Conservation (phyloP, 2,888 invertebrate species). For the Tenthredo livida region DNA sequence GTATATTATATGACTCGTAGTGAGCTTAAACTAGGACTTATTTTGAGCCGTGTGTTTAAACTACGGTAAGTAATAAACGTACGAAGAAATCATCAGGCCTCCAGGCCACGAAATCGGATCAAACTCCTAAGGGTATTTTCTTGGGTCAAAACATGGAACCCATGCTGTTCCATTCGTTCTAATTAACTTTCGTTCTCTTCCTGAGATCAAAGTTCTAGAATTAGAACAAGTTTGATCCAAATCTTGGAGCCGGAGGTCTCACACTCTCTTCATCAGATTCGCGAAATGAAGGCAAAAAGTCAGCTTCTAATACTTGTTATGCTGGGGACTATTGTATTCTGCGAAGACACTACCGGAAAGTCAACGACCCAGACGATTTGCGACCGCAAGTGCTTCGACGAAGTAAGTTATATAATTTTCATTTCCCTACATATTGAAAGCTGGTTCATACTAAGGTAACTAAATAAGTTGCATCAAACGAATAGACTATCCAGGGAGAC, state of each 20-base stretch:
- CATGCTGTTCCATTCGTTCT: too few species aligned
- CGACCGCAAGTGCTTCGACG: neutral
- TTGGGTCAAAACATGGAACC: too few species aligned
- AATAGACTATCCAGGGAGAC: neutral
- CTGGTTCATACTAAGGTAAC: too few species aligned
- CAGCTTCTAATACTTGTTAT: neutral
- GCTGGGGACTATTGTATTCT: neutral
- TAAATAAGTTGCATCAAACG: neutral
- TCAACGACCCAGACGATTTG: neutral
- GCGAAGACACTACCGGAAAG: neutral
- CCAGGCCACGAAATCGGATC: too few species aligned
- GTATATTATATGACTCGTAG: neutral
- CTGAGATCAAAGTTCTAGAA: too few species aligned
- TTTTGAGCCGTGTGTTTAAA: neutral
- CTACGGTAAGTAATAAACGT: too few species aligned
- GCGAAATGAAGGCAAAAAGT: neutral
- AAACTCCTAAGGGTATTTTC: too few species aligned
- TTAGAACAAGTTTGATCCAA: too few species aligned
- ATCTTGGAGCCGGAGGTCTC: too few species aligned
- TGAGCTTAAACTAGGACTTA: neutral
- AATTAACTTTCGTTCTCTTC: too few species aligned
- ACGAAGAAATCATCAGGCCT: too few species aligned
- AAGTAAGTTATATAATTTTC: neutral
- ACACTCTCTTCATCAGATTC: neutral
- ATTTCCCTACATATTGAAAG: too few species aligned